Evolutionary conservation across 2,797 vertebrate species (phyloP), one percentile per base, ranked within the genome.

Genomic region (Phoxinus dragarum): DNA sequence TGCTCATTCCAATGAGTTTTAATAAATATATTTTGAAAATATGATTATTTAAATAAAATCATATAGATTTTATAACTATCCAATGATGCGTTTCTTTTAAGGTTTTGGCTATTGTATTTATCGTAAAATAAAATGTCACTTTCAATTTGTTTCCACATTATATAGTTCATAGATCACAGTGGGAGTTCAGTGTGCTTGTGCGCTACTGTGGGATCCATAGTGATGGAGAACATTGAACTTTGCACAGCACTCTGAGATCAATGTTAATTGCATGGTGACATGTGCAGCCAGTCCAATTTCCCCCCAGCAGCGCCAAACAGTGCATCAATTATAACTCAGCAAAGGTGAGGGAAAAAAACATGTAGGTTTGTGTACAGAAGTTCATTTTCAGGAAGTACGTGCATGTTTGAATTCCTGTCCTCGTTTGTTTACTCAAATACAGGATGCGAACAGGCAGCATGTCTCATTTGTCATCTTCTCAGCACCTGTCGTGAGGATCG

Each of bases 141-240:
- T 76, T 56, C 21, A 1, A 16, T 59, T 61, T 42, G 27, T 59
- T 77, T 17, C 52, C 52, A 59, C 49, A 77, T 42, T 11, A 56
- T 38, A 38, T 56, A 77, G 36, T 27, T 80, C 40, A 61, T 38
- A 44, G 27, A 42, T 59, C 66, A 47, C 75, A 71, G 27, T 7
- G 1, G 27, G 38, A 68, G 61, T 42, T 68, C 17, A 54, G 23
- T 77, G 36, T 34, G 27, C 27, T 27, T 27, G 27, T 27, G 27
- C 27, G 44, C 11, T 77, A 84, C 64, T 27, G 64, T 44, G 14
- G 47, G 82, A 87, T 81, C 47, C 42, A 54, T 82, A 86, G 80
- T 67, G 82, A 80, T 82, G 27, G 36, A 87, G 83, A 77, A 31
- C 79, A 73, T 72, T 87, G 80, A 80, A 84, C 84, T 90, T 86